Conservation (phyloP, 2,888 invertebrate species). For the Clostera curtula region DNA sequence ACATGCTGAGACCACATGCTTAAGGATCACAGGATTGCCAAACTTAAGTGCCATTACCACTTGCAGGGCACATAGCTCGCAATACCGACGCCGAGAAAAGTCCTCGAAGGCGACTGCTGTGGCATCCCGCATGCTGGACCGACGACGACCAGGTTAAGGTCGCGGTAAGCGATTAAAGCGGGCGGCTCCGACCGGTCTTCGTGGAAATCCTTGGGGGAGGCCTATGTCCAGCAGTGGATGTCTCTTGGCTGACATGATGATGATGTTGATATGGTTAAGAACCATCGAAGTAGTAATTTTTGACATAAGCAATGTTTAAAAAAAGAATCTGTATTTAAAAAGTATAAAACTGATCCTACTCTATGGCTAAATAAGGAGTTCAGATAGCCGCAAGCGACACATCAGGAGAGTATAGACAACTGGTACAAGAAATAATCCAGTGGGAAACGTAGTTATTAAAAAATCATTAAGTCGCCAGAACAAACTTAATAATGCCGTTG, state of each 20-base stretch:
- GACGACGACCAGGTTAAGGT: too few relatives aligned
- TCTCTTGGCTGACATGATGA: too few relatives aligned
- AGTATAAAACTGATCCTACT: constrained; percentile 20
- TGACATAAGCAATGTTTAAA: background rate
- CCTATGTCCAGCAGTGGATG: too few relatives aligned
- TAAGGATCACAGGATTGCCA: too few relatives aligned
- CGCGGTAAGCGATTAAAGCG: constrained; percentile 7
- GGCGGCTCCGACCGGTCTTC: background rate
- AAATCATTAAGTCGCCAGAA: constrained; percentile 55
- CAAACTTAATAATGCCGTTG: constrained; percentile 14
- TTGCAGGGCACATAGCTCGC: too few relatives aligned
- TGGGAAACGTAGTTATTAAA: constrained; percentile 58
- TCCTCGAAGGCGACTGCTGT: too few relatives aligned
- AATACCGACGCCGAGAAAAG: too few relatives aligned
- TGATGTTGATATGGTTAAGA: constrained; percentile 1
- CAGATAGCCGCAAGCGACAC: constrained; percentile 47
- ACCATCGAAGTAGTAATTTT: background rate
- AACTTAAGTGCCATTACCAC: too few relatives aligned
- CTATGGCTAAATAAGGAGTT: constrained; percentile 36
- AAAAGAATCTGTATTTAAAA: constrained; percentile 1
- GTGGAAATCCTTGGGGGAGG: too few relatives aligned
- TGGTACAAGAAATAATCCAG: constrained; percentile 35
- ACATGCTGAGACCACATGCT: too few relatives aligned
- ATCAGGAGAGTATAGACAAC: constrained; percentile 40
- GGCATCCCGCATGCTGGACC: too few relatives aligned